Base-by-base conservation (phyloP, 2,113 vertebrate genomes). In the Parotia lawesii region DNA sequence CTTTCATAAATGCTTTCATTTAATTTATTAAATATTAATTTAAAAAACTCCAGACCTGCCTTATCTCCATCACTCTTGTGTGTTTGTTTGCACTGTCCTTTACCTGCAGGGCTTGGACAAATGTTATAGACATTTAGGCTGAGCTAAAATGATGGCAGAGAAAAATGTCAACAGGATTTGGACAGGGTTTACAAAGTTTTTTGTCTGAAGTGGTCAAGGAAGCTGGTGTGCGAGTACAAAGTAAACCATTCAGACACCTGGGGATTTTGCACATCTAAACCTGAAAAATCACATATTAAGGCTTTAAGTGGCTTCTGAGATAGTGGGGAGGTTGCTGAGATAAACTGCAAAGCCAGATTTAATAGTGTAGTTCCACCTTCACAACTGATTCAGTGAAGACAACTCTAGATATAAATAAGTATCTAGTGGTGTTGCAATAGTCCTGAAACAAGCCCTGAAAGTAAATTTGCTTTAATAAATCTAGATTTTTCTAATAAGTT, bases 211-310 rank as follows among this genome's bases (percentile, higher is more conserved):
- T 35, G 3, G 18, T 51, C 21, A 33, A 58, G 35, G 13, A 6
- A 85, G 1, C 7, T 69, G 44, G 12, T 31, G 17, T 20, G 25
- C 20, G 28, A 0, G 0, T 42, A 31, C 22, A 29, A 92, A 74
- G 10, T 25, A 82, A 74, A 21, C 12, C 18, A 23, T 58, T 57
- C n/a, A 75, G 35, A 48, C 22, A 37, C 4, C 11, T 75, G 27
- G 37, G 19, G 31, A 84, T 85, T 91, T 87, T 78, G 8, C 14
- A 42, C 6, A 13, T 50, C 27, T 71, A 71, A 77, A 54, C 23
- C 38, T 66, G 61, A 33, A 38, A 78, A 35, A 42, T 35, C 58
- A 2, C 19, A 81, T 23, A 78, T 42, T 66, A 47, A 78, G 33
- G 12, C 47, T 35, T 29, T 70, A 58, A 57, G 38, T 58, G 33